Evolutionary conservation across 2,113 vertebrate species (phyloP).

Genomic region (Perca flavescens): DNA sequence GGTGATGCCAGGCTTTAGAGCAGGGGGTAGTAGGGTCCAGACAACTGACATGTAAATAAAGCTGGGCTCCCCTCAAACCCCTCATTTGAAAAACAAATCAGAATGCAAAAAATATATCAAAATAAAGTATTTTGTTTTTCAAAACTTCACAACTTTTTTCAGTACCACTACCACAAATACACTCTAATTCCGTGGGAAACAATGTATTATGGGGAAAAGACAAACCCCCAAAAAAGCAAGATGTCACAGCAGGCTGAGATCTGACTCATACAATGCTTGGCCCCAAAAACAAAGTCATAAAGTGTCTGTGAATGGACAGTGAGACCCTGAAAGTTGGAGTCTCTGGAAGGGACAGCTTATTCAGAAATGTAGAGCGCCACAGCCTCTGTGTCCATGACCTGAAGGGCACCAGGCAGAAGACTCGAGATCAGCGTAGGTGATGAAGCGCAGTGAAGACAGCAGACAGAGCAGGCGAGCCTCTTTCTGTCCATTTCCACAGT

Average conservation of each 20-base stretch:
- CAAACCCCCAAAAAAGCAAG: not conserved
- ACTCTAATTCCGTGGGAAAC: too few species aligned
- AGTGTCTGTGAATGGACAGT: conserved; percentile 40
- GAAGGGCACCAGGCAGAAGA: conserved; percentile 34
- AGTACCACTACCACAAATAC: too few species aligned
- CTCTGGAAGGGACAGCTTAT: conserved; percentile 58
- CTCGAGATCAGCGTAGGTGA: conserved; percentile 19
- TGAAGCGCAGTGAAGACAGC: conserved; percentile 35
- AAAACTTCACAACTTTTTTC: too few species aligned
- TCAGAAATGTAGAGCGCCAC: conserved; percentile 23
- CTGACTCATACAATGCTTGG: conserved; percentile 11
- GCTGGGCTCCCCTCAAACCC: too few species aligned
- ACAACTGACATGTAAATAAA: too few species aligned
- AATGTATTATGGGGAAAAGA: not conserved
- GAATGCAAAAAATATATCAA: too few species aligned
- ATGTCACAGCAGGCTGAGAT: conserved; percentile 11
- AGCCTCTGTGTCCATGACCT: conserved; percentile 4
- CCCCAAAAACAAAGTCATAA: conserved; percentile 34
- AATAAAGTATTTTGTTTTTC: too few species aligned
- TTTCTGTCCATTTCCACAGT: conserved; percentile 18
- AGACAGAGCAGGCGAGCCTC: not conserved
- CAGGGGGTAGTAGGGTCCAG: too few species aligned
- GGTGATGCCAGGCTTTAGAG: too few species aligned
- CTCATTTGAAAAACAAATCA: too few species aligned
- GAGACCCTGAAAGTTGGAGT: conserved; percentile 7